phyloP scores from a whole-genome alignment of 2,888 invertebrate species.

The Lordiphosa andalusiaca region DNA sequence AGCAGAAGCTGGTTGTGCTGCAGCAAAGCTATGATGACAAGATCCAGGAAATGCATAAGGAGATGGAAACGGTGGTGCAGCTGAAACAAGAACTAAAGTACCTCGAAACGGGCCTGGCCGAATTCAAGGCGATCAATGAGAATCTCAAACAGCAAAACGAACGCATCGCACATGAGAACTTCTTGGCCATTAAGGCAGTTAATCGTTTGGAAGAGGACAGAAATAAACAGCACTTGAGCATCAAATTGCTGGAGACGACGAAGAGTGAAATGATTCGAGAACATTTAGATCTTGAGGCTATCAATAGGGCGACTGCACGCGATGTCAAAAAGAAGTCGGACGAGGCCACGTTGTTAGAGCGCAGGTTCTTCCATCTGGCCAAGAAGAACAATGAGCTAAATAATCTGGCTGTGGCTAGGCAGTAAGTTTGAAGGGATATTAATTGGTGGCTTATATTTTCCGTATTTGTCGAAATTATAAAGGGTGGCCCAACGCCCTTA shows the following conservation, averaged over 20 bases:
- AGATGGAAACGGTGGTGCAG: constrained; percentile 18
- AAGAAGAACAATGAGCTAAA: constrained; percentile 30
- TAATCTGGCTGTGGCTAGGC: constrained; percentile 2
- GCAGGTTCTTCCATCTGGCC: constrained; percentile 34
- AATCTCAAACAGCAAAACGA: constrained; percentile 18
- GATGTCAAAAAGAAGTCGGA: constrained; percentile 34
- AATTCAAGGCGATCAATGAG: accelerated
- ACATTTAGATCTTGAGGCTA: neutral
- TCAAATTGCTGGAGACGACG: neutral
- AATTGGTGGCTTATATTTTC: too few relatives aligned
- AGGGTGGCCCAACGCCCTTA: too few relatives aligned
- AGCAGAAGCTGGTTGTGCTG: constrained; percentile 20
- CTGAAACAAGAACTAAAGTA: constrained; percentile 2
- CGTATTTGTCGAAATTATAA: too few relatives aligned
- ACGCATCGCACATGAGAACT: constrained; percentile 13
- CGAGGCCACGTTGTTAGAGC: constrained; percentile 12
- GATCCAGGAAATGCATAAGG: constrained; percentile 43
- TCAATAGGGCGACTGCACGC: neutral
- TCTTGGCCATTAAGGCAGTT: constrained; percentile 2
- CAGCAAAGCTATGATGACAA: constrained; percentile 26
- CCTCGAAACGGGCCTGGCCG: neutral
- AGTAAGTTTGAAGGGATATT: constrained; percentile 18
- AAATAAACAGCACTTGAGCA: neutral
- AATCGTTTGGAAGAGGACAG: constrained; percentile 10
- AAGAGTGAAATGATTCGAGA: constrained; percentile 3